Evolutionary conservation across 2,113 vertebrate genomes (phyloP).

Genomic region (Chaenocephalus aceratus): DNA sequence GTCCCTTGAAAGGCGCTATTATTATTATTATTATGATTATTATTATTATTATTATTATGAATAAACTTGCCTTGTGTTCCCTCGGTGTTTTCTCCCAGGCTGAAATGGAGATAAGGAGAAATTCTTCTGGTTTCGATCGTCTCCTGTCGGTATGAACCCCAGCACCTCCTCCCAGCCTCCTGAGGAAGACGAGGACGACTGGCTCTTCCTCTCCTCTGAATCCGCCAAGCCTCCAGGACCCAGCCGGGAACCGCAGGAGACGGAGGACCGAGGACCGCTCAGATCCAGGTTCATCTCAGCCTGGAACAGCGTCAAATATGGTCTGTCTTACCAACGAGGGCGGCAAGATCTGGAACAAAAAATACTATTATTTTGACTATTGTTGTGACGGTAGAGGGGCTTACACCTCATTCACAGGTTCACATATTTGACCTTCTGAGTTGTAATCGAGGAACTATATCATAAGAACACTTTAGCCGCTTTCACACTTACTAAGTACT

Average conservation of each 20-base stretch:
- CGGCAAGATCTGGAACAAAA: too few species aligned
- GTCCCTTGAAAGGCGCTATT: too few species aligned
- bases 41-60: too few species aligned
- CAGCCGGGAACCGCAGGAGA: constrained; percentile 53
- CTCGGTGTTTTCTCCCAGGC: neutral
- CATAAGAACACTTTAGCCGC: neutral
- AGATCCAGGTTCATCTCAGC: constrained; percentile 87
- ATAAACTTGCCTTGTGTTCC: too few species aligned
- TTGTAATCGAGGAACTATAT: too few species aligned
- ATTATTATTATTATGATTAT: too few species aligned
- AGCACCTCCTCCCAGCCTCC: constrained; percentile 37
- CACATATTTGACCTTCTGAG: too few species aligned
- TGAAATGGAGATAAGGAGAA: constrained; percentile 37
- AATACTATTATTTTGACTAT: too few species aligned
- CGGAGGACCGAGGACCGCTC: constrained; percentile 86
- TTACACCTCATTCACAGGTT: too few species aligned
- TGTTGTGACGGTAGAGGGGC: too few species aligned
- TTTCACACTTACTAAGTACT: neutral
- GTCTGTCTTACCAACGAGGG: constrained; percentile 67
- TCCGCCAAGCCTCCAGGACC: constrained; percentile 2
- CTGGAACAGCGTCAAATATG: constrained; percentile 94
- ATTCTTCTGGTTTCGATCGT: neutral
- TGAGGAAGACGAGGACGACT: constrained; percentile 62
- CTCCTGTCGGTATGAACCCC: constrained; percentile 58
- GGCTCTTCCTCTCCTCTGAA: constrained; percentile 69